phyloP scores from a whole-genome alignment of 2,113 vertebrate species.

The Glaucomys volans region DNA sequence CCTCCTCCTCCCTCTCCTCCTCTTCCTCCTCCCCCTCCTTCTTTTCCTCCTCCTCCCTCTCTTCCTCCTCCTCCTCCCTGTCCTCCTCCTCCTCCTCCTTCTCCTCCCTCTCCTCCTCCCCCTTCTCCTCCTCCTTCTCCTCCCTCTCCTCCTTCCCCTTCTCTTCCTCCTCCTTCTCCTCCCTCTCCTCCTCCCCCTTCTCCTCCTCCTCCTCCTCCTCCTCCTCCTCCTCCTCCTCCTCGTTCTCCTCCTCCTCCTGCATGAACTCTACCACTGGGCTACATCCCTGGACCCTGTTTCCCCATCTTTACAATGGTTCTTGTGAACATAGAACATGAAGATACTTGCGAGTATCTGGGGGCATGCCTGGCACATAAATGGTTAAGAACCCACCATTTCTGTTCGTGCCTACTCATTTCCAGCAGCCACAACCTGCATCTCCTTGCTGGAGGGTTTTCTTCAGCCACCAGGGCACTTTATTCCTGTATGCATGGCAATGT shows the following conservation, averaged over 20 bases:
- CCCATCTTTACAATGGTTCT: slow-evolving; percentile 45
- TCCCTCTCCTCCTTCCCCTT: background rate
- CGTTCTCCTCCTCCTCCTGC: background rate
- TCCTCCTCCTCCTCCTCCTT: background rate
- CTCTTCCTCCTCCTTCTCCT: background rate
- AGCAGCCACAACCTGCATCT: background rate
- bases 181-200: background rate
- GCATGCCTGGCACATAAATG: background rate
- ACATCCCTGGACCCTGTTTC: background rate
- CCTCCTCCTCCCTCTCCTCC: no score
- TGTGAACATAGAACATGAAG: background rate
- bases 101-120: background rate
- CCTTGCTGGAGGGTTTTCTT: slow-evolving; percentile 17
- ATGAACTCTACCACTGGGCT: background rate
- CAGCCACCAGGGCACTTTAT: background rate
- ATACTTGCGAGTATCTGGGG: background rate
- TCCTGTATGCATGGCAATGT: background rate
- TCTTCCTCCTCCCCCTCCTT: no score
- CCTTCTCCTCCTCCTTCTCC: background rate
- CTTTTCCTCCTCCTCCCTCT: background rate
- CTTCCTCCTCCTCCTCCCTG: background rate
- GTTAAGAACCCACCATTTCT: background rate
- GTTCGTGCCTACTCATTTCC: background rate
- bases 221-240: background rate
- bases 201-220: background rate